These are phyloP conservation scores for Antitype chi DNA, from an alignment of 2,888 invertebrate genomes.

Conservation along the genomic window DNA sequence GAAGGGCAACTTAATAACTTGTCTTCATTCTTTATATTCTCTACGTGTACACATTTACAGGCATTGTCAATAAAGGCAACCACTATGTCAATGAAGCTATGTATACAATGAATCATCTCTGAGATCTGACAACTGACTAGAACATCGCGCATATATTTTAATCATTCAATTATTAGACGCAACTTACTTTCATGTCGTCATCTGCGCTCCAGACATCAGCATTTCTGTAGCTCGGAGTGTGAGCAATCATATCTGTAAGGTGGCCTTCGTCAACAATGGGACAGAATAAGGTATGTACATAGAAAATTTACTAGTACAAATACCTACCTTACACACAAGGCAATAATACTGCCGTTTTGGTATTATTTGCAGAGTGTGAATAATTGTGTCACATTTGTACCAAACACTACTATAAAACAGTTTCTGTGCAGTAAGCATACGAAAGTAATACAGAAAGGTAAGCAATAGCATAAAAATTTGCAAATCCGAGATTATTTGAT, in stretches of 20 bases:
- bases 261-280: neutral
- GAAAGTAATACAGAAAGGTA: neutral
- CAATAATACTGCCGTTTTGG: neutral
- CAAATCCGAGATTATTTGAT: slow-evolving; percentile 10
- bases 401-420: neutral
- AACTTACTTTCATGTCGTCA: neutral
- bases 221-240: neutral
- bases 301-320: neutral
- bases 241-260: neutral
- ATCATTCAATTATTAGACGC: neutral
- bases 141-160: neutral
- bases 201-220: neutral
- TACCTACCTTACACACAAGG: neutral
- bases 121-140: neutral
- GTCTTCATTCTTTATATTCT: neutral
- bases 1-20: neutral
- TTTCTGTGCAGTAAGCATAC: neutral
- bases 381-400: neutral
- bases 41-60: neutral
- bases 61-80: neutral
- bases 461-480: neutral
- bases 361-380: neutral
- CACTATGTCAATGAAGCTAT: neutral
- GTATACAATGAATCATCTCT: neutral
- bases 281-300: neutral